Percentiles rank a stretch among this genome's conserved stretches.
Evolutionary conservation across 2,888 invertebrate genomes (phyloP).

Genomic region (Agrochola lota): DNA sequence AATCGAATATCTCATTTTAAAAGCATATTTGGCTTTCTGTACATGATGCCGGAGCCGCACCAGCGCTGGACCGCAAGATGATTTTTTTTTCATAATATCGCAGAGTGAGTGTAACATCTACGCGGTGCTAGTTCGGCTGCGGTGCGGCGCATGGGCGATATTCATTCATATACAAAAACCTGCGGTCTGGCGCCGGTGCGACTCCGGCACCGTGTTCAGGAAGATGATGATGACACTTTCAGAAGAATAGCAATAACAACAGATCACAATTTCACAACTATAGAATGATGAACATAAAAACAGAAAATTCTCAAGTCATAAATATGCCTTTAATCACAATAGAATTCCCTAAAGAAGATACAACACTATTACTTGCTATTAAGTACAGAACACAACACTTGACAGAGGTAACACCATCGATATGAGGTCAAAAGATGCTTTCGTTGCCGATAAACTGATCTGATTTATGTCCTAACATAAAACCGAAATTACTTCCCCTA

Average conservation of each 20-base stretch:
- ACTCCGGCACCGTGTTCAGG: too few species aligned
- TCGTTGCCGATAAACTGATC: background rate
- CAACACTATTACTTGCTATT: conserved; percentile 2
- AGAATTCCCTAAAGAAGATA: conserved; percentile 19
- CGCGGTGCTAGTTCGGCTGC: too few species aligned
- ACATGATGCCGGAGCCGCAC: too few species aligned
- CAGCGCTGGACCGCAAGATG: too few species aligned
- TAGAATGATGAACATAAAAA: background rate
- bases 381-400: conserved; percentile 29
- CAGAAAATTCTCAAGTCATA: background rate
- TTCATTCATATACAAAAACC: too few species aligned
- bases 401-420: background rate
- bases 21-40: too few species aligned
- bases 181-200: too few species aligned
- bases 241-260: background rate
- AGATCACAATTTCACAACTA: conserved; percentile 10
- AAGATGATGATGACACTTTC: background rate
- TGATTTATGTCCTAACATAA: background rate
- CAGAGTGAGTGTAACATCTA: too few species aligned
- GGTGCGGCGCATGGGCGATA: too few species aligned
- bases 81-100: too few species aligned
- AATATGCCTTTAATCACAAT: conserved; percentile 9
- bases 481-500: background rate
- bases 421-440: background rate
- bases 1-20: background rate